Base-by-base conservation (phyloP, 2,797 vertebrate genomes). In the Neopelma chrysocephalum region DNA sequence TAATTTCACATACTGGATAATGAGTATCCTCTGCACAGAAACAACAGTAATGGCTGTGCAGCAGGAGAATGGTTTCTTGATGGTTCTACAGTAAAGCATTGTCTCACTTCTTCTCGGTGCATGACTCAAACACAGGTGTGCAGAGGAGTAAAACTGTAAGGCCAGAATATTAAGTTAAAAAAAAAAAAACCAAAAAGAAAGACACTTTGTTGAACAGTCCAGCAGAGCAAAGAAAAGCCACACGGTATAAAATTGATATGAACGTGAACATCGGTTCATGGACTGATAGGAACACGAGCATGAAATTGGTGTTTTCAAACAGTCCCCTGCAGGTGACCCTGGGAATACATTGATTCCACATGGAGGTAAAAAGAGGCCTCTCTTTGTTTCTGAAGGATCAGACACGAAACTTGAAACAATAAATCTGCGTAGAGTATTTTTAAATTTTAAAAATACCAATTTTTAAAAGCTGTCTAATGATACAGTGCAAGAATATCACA, bases 1-100 rank as follows among this genome's bases (percentile, higher is more conserved):
- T 73, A 95, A 95, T 96, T 96, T 94, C 71, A 61, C 64, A 45
- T 84, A 53, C 85, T 87, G 64, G 90, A 77, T 94, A 96, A 96
- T 97, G 83, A 92, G 38, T 36, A 95, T 87, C 84, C 83, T 94
- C 75, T 77, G 66, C 85, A 77, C 72, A 84, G 89, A 76, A 95
- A 73, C 82, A 96, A 76, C 77, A 56, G 77, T 87, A 93, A 82
- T 25, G 91, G 40, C 70, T 91, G 47, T 68, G 80, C 2, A 2
- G 56, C 70, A 53, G 60, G 47, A 82, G 62, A 62, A 57, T 0
- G 2, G 31, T 64, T 89, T 43, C 73, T 79, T 90, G 72, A 82
- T 88, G 11, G 4, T 73, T 90, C 51, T 87, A 26, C 77, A 87
- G 73, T 80, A 79, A 91, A 91, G 48, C 1, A 13, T 47, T 56